These are phyloP conservation scores for Manduca sexta DNA, from an alignment of 1,140 invertebrate genomes.

Conservation along the genomic window DNA sequence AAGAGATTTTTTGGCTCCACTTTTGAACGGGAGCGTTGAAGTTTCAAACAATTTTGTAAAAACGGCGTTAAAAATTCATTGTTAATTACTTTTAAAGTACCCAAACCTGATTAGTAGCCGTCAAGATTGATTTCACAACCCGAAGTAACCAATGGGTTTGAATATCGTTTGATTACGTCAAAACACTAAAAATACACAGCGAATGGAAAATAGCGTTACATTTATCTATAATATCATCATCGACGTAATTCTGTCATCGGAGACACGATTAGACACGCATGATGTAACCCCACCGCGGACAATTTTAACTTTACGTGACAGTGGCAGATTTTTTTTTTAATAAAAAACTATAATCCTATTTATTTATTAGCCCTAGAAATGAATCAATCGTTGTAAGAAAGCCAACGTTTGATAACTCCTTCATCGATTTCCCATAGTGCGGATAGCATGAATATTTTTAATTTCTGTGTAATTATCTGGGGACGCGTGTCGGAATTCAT, in stretches of 20 bases:
- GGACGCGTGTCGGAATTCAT: not conserved
- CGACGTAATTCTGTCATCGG: constrained; percentile 55
- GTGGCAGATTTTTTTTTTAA: no score
- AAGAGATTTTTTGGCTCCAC: no score
- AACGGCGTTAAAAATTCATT: no score
- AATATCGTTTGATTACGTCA: constrained; percentile 30
- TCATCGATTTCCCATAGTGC: no score
- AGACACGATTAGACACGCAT: constrained; percentile 37
- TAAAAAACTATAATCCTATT: no score
- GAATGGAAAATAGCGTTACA: constrained; percentile 27
- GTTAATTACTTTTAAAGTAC: no score
- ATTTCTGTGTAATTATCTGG: not conserved
- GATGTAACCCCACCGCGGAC: constrained; percentile 24
- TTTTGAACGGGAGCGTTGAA: not conserved
- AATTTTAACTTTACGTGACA: not conserved
- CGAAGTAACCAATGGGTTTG: no score
- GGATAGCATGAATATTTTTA: not conserved
- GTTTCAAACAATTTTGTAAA: not conserved
- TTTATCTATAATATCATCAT: constrained; percentile 42
- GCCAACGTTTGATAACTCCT: no score
- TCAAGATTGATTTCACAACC: no score
- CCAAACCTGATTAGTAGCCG: constrained; percentile 22
- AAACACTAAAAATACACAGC: constrained; percentile 46
- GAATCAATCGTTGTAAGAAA: no score
- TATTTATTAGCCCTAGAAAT: no score